Conservation (phyloP, 2,888 invertebrate genomes). For the Drosophila vallismaia region DNA sequence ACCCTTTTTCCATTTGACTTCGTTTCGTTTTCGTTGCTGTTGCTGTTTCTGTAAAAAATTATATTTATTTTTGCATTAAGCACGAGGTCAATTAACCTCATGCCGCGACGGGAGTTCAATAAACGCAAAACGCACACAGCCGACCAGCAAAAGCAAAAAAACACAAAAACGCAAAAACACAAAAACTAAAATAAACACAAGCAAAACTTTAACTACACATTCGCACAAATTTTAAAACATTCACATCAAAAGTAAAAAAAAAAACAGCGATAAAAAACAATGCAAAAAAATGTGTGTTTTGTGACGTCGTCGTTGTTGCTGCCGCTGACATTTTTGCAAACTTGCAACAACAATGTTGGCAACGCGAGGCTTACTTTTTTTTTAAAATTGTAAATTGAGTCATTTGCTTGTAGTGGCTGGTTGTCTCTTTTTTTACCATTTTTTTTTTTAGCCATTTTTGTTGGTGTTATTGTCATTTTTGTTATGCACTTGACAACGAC, state of each 20-base stretch:
- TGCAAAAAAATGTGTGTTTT: conserved; percentile 38
- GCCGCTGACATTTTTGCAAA: conserved; percentile 70
- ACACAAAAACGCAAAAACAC: conserved; percentile 2
- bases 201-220: conserved; percentile 38
- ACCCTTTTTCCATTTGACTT: conserved; percentile 53
- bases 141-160: conserved; percentile 14
- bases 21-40: conserved; percentile 19
- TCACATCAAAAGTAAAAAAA: conserved; percentile 56
- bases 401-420: conserved; percentile 63
- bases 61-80: conserved; percentile 80
- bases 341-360: conserved; percentile 50
- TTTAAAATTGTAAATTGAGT: conserved; percentile 79
- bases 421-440: conserved; percentile 16
- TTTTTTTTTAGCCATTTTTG: conserved; percentile 3
- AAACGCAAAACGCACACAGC: conserved; percentile 70
- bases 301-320: conserved; percentile 57
- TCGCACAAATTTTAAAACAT: conserved; percentile 30
- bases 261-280: conserved; percentile 18
- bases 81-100: conserved; percentile 83
- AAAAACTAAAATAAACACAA: not conserved
- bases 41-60: conserved; percentile 55
- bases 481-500: conserved; percentile 75
- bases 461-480: conserved; percentile 47
- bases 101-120: conserved; percentile 79
- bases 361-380: conserved; percentile 60